These are phyloP conservation scores for Diarsia mendica DNA, from an alignment of 2,888 invertebrate genomes.

Conservation along the genomic window DNA sequence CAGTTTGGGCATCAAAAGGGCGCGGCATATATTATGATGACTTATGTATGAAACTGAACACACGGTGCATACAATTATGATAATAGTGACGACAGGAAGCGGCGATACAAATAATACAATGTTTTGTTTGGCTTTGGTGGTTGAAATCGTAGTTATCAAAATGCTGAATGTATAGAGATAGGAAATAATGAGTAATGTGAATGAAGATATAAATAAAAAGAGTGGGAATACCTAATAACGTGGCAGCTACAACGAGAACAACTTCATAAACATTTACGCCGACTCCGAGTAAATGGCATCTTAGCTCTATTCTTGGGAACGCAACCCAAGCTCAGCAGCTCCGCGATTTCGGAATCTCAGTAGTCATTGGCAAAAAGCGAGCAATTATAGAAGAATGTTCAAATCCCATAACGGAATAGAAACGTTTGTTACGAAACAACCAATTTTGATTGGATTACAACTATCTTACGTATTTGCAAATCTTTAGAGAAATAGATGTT, in stretches of 20 bases:
- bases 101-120: conserved; percentile 5
- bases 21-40: conserved; percentile 15
- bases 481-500: conserved; percentile 57
- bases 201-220: background rate
- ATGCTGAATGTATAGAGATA: no score
- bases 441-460: conserved; percentile 42
- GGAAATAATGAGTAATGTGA: no score
- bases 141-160: background rate
- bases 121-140: conserved; percentile 17
- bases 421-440: conserved; percentile 43
- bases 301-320: background rate
- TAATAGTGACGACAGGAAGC: conserved; percentile 36
- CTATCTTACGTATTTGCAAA: conserved; percentile 47
- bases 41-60: conserved; percentile 16
- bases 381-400: conserved; percentile 53
- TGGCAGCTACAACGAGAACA: no score
- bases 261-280: background rate
- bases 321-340: background rate
- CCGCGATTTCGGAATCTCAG: background rate
- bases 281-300: background rate
- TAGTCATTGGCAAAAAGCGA: conserved; percentile 32
- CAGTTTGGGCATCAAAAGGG: conserved; percentile 42
- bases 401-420: conserved; percentile 42
- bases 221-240: no score
- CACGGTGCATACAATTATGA: conserved; percentile 42